Evolutionary conservation across 30 jellyfish, hydroid and myxozoan species (phyloP).

Genomic region (Aurelia aurita complex sp. Pacific): DNA sequence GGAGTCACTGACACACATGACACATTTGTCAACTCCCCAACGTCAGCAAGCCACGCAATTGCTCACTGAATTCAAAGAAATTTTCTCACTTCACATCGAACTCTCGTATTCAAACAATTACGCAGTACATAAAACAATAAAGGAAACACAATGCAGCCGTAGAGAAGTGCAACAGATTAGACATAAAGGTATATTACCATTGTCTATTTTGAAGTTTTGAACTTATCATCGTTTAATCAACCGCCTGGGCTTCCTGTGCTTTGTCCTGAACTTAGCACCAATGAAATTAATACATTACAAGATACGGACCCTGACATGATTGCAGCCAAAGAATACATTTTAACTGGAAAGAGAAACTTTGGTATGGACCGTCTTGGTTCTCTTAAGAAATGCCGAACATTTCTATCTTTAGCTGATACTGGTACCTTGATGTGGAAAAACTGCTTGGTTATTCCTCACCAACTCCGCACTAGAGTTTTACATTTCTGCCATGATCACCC

Average conservation of each 20-base stretch:
- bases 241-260: background rate
- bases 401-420: background rate
- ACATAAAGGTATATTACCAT: too few species aligned
- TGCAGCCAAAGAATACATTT: constrained; percentile 10
- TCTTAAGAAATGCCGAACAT: background rate
- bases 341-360: constrained; percentile 14
- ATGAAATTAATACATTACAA: constrained; percentile 10
- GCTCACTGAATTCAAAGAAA: constrained; percentile 9
- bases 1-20: background rate
- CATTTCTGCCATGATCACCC: constrained; percentile 39
- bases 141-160: background rate
- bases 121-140: too few species aligned
- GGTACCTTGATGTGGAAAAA: constrained; percentile 24
- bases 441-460: constrained; percentile 19
- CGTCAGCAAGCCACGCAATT: constrained; percentile 13
- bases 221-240: too few species aligned
- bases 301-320: background rate
- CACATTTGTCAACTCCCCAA: constrained; percentile 16
- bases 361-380: constrained; percentile 3
- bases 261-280: background rate
- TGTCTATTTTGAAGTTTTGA: too few species aligned
- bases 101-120: too few species aligned
- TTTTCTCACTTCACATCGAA: background rate
- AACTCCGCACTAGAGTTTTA: constrained; percentile 9
- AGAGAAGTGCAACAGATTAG: too few species aligned